These are phyloP conservation scores for Hippoglossus hippoglossus DNA, from an alignment of 2,797 vertebrate species.

Conservation along the genomic window DNA sequence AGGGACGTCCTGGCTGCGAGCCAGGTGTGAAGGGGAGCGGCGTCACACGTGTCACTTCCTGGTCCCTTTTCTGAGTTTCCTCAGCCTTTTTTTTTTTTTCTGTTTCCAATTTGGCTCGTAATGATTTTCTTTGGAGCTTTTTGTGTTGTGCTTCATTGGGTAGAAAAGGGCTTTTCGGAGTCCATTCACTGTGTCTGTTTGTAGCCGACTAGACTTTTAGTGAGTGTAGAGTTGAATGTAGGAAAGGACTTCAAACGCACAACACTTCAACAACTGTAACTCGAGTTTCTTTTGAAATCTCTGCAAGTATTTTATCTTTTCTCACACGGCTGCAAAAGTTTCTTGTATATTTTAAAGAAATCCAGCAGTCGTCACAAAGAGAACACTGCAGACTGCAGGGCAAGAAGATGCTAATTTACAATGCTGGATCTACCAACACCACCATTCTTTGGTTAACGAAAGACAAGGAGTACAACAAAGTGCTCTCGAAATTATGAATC, in stretches of 20 bases:
- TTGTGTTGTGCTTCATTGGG: not conserved
- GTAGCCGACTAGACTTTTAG: not conserved
- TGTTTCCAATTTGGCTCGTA: conserved; percentile 12
- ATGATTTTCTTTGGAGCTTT: not conserved
- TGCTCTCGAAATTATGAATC: conserved; percentile 11
- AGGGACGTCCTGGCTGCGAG: conserved; percentile 41
- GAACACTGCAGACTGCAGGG: not conserved
- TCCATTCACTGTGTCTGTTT: conserved; percentile 13
- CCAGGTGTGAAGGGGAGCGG: conserved; percentile 27
- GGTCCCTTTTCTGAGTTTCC: conserved; percentile 22
- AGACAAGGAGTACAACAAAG: not conserved
- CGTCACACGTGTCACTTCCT: conserved; percentile 57
- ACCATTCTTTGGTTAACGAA: conserved; percentile 7
- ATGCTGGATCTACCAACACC: not conserved
- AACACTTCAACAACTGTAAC: not conserved
- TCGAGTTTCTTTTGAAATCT: conserved; percentile 10
- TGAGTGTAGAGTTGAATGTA: not conserved
- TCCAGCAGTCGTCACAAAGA: not conserved
- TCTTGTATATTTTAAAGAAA: not conserved
- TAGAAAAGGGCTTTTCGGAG: not conserved
- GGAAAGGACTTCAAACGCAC: too few relatives aligned
- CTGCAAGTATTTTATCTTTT: not conserved
- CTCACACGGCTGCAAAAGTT: not conserved
- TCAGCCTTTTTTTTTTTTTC: not conserved
- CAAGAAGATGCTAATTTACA: conserved; percentile 3